phyloP scores from a whole-genome alignment of 1,140 invertebrate species.

The Platyura marginata region DNA sequence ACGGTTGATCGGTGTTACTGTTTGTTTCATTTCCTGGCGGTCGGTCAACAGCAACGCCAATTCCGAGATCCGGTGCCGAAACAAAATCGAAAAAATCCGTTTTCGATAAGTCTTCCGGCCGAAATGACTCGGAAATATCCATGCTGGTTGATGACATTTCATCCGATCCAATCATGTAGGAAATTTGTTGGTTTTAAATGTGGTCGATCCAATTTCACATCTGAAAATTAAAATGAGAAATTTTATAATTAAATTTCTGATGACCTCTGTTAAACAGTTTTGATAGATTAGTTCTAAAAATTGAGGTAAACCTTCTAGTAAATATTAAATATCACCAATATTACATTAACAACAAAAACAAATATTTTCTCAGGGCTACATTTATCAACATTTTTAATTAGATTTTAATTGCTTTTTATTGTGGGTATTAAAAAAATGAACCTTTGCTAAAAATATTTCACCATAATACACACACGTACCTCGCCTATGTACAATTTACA shows the following conservation, averaged over 20 bases:
- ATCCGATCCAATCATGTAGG: constrained; percentile 20
- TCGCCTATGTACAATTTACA: too few relatives aligned
- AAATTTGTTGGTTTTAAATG: not conserved
- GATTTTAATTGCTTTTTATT: too few relatives aligned
- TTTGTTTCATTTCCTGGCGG: constrained; percentile 10
- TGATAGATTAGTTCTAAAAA: not conserved
- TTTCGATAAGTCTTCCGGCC: constrained; percentile 49
- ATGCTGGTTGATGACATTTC: constrained; percentile 29
- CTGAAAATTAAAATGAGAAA: not conserved
- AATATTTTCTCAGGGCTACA: too few relatives aligned
- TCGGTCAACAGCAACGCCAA: constrained; percentile 19
- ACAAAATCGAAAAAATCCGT: constrained; percentile 77
- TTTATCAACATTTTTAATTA: too few relatives aligned
- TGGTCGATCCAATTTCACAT: not conserved
- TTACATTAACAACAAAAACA: not conserved
- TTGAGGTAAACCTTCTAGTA: not conserved
- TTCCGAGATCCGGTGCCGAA: constrained; percentile 42
- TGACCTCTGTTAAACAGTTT: not conserved
- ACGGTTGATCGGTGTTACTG: constrained; percentile 11
- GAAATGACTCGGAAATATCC: constrained; percentile 63
- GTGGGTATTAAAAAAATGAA: too few relatives aligned
- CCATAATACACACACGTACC: too few relatives aligned
- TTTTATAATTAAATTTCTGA: not conserved
- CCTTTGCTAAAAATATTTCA: too few relatives aligned
- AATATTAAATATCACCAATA: not conserved